These are phyloP conservation scores for Zonitis immaculata DNA, from an alignment of 2,888 invertebrate species.

Conservation along the genomic window DNA sequence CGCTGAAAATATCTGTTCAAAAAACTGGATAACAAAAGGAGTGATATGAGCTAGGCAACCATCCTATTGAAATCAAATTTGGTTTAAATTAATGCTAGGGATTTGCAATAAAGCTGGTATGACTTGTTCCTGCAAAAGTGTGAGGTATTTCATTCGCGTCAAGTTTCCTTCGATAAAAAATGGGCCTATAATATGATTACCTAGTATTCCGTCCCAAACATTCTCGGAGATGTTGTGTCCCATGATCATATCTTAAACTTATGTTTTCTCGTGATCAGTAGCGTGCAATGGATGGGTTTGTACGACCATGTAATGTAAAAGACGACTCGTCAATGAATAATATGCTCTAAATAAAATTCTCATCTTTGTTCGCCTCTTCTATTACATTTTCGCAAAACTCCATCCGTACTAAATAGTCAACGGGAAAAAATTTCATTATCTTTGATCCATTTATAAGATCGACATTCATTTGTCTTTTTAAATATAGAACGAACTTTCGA, in stretches of 20 bases:
- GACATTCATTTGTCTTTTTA: too few relatives aligned
- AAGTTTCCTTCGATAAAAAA: background rate
- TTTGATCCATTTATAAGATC: background rate
- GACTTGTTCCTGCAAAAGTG: background rate
- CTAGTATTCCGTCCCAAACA: background rate
- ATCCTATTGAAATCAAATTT: background rate
- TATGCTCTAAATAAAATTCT: background rate
- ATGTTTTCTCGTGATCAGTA: background rate
- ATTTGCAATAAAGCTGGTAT: background rate
- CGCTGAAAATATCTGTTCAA: background rate
- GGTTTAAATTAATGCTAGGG: background rate
- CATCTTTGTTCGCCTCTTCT: background rate
- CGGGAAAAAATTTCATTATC: background rate
- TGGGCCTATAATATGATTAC: background rate
- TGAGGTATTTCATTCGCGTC: background rate
- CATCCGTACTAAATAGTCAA: background rate
- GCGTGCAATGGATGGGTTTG: background rate
- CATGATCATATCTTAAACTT: background rate
- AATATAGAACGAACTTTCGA: too few relatives aligned
- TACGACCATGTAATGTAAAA: background rate
- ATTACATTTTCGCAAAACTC: background rate
- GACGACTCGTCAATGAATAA: background rate
- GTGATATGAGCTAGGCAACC: background rate
- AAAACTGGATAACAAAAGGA: background rate
- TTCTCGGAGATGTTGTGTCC: background rate